A percentile compares a stretch with the other conserved stretches of the same genome.
Conservation (phyloP, 1,140 invertebrate species). For the Ridgeia piscesae region DNA sequence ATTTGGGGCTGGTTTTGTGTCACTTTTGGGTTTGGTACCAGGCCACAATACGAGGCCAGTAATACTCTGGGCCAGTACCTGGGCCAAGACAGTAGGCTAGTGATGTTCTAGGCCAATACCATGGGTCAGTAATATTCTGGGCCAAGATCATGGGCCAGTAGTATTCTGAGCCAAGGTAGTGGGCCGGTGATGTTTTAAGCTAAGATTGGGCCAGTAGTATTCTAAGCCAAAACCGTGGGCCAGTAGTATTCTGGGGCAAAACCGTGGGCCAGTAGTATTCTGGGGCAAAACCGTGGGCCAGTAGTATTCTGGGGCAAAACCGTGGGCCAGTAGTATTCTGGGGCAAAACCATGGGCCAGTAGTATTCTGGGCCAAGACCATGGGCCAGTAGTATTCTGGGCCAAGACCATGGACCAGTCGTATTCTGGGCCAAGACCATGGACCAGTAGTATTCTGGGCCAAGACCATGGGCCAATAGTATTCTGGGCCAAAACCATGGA, state of each 20-base stretch:
- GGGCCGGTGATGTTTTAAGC: background rate
- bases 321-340: background rate
- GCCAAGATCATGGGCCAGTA: background rate
- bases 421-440: background rate
- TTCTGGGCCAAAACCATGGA: background rate
- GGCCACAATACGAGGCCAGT: background rate
- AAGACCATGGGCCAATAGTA: background rate
- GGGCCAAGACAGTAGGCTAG: background rate
- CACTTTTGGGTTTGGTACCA: background rate
- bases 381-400: background rate
- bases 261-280: background rate
- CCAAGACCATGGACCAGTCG: background rate
- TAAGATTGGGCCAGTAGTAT: background rate
- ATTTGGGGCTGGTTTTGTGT: background rate
- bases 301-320: background rate
- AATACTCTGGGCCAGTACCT: no score
- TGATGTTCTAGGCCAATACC: background rate
- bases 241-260: background rate
- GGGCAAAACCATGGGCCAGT: background rate
- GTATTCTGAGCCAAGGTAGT: background rate
- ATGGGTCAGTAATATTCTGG: background rate
- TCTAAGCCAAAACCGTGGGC: background rate
- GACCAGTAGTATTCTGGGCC: background rate
- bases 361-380: background rate
- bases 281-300: background rate